Percentiles rank a stretch among this genome's conserved stretches.
These are phyloP conservation scores for Thomomys bottae DNA, from an alignment of 2,113 vertebrate species.

Conservation along the genomic window DNA sequence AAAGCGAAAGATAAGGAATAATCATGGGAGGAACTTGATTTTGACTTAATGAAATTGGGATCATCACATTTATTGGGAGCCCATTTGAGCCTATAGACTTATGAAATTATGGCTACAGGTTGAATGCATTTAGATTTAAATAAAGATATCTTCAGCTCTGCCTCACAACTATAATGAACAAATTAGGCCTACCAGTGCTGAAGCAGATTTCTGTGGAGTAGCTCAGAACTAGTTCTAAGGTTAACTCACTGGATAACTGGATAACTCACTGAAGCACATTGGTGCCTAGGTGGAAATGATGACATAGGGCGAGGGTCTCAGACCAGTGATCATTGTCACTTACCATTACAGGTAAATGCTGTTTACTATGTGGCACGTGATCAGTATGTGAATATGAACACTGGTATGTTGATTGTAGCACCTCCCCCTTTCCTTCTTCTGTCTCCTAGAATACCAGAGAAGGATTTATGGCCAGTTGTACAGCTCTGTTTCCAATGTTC, in stretches of 20 bases:
- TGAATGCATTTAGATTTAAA: background rate
- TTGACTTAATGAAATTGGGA: background rate
- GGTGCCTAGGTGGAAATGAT: background rate
- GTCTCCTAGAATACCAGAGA: background rate
- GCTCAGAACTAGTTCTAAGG: background rate
- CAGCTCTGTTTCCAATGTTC: background rate
- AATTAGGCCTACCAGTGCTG: background rate
- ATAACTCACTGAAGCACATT: background rate
- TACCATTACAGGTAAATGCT: background rate
- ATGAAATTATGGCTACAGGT: background rate
- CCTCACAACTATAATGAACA: background rate
- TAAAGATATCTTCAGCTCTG: background rate
- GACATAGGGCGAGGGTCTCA: background rate
- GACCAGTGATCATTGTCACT: background rate
- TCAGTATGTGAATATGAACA: background rate
- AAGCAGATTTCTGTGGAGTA: background rate
- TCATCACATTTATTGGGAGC: background rate
- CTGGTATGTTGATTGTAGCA: background rate
- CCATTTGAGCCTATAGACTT: background rate
- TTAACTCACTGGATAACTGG: background rate
- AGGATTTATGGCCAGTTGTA: background rate
- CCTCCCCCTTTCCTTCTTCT: background rate
- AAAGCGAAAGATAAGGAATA: background rate
- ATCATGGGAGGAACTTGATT: background rate
- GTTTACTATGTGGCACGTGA: accelerated